Evolutionary conservation across 2,888 invertebrate genomes (phyloP).

Genomic region (Coelinius sp.): DNA sequence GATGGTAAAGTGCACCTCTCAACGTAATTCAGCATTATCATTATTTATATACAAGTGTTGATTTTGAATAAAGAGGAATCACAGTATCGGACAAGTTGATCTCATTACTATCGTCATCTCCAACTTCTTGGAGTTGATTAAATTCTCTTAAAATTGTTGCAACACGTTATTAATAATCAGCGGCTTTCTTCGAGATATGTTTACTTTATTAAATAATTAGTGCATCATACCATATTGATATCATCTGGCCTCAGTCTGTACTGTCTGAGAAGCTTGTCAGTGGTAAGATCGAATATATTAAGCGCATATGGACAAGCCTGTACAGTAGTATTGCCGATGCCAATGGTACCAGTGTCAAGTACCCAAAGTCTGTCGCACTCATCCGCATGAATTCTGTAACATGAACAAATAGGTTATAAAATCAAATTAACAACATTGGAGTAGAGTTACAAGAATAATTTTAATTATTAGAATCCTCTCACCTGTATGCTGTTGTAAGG

Average conservation of each 20-base stretch:
- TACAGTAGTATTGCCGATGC: conserved; percentile 82
- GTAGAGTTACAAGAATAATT: neutral
- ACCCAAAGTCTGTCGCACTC: conserved; percentile 87
- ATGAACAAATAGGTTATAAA: neutral
- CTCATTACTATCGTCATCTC: neutral
- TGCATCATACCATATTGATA: conserved; percentile 74
- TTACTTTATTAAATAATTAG: neutral
- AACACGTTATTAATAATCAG: no score
- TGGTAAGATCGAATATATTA: conserved; percentile 83
- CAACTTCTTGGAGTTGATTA: no score
- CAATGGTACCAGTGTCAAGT: conserved; percentile 86
- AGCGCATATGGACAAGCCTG: conserved; percentile 86
- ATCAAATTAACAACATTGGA: neutral
- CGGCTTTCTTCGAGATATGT: neutral
- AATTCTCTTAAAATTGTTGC: no score
- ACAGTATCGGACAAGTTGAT: neutral
- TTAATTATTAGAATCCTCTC: conserved; percentile 33
- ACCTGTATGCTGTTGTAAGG: conserved; percentile 81
- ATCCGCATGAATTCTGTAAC: conserved; percentile 80
- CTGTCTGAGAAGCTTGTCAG: conserved; percentile 79
- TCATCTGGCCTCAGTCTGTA: conserved; percentile 82
- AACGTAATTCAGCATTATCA: neutral
- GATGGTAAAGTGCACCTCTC: neutral
- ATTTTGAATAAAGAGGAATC: neutral
- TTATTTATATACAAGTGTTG: neutral